Percentiles rank a stretch among this genome's conserved stretches.
phyloP scores from a whole-genome alignment of 92 coral and sea anemone genomes.

The Palythoa grandiflora region DNA sequence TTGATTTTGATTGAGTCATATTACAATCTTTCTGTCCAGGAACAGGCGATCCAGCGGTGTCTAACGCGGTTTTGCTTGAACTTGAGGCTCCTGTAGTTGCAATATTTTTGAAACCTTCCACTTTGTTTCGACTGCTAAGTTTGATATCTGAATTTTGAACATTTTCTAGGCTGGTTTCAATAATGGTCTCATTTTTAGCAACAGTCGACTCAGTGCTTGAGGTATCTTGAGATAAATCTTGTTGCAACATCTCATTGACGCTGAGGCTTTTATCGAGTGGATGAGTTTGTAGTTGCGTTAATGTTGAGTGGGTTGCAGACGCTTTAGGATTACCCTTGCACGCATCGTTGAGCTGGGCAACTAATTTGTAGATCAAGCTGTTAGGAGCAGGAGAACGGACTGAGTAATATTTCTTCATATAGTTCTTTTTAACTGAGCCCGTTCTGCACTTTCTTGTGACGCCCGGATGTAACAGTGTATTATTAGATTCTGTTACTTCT shows the following conservation, averaged over 20 bases:
- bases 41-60: too few relatives aligned
- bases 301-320: background rate
- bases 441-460: background rate
- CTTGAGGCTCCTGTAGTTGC: background rate
- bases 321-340: background rate
- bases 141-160: background rate
- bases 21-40: background rate
- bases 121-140: background rate
- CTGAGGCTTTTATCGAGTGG: too few relatives aligned
- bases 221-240: too few relatives aligned
- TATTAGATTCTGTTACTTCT: background rate
- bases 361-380: constrained; percentile 20
- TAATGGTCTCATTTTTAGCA: too few relatives aligned
- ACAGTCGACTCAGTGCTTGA: too few relatives aligned
- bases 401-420: background rate
- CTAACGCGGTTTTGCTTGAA: background rate
- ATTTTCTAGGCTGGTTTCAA: too few relatives aligned
- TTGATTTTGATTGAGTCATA: background rate
- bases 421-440: background rate
- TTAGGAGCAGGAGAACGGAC: constrained; percentile 16
- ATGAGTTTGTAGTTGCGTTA: background rate
- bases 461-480: background rate
- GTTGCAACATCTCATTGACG: too few relatives aligned
- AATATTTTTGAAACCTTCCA: background rate
- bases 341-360: constrained; percentile 29